Conservation (phyloP, 2,113 vertebrate genomes). For the Bucco capensis region DNA sequence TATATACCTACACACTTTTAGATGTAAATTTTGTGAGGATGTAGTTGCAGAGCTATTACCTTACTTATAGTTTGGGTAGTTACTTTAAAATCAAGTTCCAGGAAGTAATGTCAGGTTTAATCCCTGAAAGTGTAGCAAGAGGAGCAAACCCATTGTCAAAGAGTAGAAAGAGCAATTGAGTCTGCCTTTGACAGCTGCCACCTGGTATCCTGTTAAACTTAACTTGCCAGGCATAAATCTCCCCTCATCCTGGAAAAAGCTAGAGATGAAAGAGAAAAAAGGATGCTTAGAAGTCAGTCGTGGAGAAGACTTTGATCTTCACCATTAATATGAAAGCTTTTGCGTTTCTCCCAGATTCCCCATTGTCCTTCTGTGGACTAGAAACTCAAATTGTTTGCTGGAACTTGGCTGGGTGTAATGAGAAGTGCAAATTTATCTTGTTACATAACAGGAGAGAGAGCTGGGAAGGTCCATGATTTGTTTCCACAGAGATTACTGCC, state of each 20-base stretch:
- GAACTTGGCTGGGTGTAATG: not conserved
- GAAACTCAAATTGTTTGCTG: constrained; percentile 26
- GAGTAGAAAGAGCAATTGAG: not conserved
- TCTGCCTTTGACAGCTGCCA: constrained; percentile 41
- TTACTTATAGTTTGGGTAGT: not conserved
- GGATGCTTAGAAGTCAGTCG: constrained; percentile 4
- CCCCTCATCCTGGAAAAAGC: constrained; percentile 13
- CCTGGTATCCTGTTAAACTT: constrained; percentile 44
- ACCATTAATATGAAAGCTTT: not conserved
- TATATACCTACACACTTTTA: not conserved
- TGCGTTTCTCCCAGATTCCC: constrained; percentile 10
- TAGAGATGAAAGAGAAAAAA: constrained; percentile 48
- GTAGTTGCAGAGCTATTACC: not conserved
- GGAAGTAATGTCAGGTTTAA: not conserved
- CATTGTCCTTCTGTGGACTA: not conserved
- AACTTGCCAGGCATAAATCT: constrained; percentile 38
- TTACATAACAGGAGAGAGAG: not conserved
- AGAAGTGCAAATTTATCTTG: constrained; percentile 14
- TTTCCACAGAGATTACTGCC: constrained; percentile 35
- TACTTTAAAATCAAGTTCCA: not conserved
- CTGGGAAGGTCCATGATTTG: constrained; percentile 6
- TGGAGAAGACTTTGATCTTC: constrained; percentile 46
- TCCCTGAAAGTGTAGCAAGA: not conserved
- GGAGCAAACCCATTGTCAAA: constrained; percentile 8
- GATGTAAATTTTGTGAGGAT: not conserved